phyloP scores from a whole-genome alignment of 2,797 vertebrate genomes.

The Sebastes matsubarae region DNA sequence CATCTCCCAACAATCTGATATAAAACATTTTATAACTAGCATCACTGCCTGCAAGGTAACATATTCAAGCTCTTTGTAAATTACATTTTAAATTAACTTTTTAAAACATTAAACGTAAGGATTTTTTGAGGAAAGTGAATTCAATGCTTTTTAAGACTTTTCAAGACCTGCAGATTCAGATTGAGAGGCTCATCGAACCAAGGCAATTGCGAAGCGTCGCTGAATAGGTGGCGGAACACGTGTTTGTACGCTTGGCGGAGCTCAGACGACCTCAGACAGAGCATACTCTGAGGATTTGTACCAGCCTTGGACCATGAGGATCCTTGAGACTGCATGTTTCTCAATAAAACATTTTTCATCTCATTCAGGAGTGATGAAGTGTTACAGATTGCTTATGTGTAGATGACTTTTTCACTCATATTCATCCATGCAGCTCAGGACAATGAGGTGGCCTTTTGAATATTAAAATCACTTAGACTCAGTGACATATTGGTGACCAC shows the following conservation, averaged over 20 bases:
- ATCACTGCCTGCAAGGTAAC: not conserved
- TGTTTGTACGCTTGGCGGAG: too few relatives aligned
- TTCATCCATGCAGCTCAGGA: not conserved
- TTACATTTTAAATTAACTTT: not conserved
- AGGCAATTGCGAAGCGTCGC: not conserved
- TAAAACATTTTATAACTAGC: not conserved
- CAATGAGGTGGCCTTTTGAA: not conserved
- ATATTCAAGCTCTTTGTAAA: not conserved
- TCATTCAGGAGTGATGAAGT: not conserved
- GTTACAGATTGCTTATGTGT: not conserved
- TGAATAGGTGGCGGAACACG: not conserved
- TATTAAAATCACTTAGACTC: not conserved
- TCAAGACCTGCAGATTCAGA: not conserved
- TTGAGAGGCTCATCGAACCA: not conserved
- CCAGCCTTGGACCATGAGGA: not conserved
- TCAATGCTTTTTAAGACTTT: not conserved
- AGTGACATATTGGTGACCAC: not conserved
- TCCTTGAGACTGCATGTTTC: not conserved
- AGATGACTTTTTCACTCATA: not conserved
- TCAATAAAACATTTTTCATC: not conserved
- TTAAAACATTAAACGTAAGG: not conserved
- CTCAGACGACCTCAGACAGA: not conserved
- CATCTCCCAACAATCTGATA: not conserved
- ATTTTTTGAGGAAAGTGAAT: not conserved
- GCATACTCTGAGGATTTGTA: not conserved